Percentiles rank a stretch among this genome's conserved stretches.
Conservation (phyloP, 2,888 invertebrate species). For the Cerastis rubricosa region DNA sequence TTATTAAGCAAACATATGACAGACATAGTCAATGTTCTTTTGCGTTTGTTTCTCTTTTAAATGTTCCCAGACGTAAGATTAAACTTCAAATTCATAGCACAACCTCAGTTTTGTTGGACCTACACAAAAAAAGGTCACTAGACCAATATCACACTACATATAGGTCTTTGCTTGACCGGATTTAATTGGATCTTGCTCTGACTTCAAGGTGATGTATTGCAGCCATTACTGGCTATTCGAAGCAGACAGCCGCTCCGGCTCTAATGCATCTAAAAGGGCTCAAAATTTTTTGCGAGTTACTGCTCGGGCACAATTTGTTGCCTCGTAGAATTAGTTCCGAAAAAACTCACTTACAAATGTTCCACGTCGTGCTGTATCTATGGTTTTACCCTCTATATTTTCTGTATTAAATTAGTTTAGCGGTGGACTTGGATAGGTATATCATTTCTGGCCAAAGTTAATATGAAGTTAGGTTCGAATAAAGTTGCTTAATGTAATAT, state of each 20-base stretch:
- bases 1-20: too few species aligned
- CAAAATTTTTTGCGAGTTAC: too few species aligned
- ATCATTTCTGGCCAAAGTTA: constrained; percentile 21
- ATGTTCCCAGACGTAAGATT: not conserved
- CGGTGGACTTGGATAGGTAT: constrained; percentile 9
- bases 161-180: constrained; percentile 40
- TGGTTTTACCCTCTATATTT: too few species aligned
- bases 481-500: constrained; percentile 8
- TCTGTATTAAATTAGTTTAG: too few species aligned
- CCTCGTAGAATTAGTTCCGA: too few species aligned
- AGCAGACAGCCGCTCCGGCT: too few species aligned
- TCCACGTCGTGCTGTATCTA: too few species aligned
- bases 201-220: constrained; percentile 45
- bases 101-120: constrained; percentile 1
- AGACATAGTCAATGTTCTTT: not conserved
- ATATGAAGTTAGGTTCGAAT: not conserved
- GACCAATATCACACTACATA: constrained; percentile 57
- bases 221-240: constrained; percentile 37
- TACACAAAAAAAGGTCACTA: constrained; percentile 30
- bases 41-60: not conserved
- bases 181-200: constrained; percentile 49
- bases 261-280: too few species aligned
- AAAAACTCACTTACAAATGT: too few species aligned
- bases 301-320: too few species aligned
- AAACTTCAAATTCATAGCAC: constrained; percentile 1